Evolutionary conservation across 2,888 invertebrate species (phyloP).

Genomic region (Harpalus rubripes): DNA sequence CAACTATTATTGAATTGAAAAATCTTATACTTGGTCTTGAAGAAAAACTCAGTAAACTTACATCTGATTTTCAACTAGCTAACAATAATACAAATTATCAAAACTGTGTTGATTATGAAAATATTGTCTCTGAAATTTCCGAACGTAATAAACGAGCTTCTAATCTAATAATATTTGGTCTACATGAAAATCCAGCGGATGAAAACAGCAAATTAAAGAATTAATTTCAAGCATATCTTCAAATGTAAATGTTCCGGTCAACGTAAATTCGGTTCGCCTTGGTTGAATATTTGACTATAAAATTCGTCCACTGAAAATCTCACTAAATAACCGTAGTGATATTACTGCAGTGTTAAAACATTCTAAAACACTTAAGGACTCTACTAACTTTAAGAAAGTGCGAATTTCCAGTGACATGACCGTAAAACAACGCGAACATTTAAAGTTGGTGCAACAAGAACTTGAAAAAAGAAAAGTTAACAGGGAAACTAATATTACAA

Average conservation of each 20-base stretch:
- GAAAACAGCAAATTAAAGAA: background rate
- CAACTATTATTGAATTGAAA: background rate
- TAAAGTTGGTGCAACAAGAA: background rate
- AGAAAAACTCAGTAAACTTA: background rate
- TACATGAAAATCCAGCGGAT: background rate
- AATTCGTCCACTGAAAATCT: background rate
- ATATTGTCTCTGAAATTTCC: background rate
- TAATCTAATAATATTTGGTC: background rate
- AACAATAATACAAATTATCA: background rate
- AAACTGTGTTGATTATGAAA: background rate
- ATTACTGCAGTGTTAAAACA: background rate
- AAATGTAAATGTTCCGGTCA: background rate
- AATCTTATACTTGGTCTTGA: background rate
- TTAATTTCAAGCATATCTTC: background rate
- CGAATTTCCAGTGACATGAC: background rate
- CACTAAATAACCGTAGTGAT: background rate
- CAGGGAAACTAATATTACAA: background rate
- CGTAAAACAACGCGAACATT: conserved; percentile 10
- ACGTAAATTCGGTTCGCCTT: background rate
- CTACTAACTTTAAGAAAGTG: background rate
- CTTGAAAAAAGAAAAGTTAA: background rate
- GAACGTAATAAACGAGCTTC: background rate
- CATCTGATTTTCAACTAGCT: background rate
- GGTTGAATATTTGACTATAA: background rate
- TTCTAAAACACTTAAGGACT: background rate